Evolutionary conservation across 2,888 invertebrate genomes (phyloP).

Genomic region (Pseudococcus jackbeardsleyi): DNA sequence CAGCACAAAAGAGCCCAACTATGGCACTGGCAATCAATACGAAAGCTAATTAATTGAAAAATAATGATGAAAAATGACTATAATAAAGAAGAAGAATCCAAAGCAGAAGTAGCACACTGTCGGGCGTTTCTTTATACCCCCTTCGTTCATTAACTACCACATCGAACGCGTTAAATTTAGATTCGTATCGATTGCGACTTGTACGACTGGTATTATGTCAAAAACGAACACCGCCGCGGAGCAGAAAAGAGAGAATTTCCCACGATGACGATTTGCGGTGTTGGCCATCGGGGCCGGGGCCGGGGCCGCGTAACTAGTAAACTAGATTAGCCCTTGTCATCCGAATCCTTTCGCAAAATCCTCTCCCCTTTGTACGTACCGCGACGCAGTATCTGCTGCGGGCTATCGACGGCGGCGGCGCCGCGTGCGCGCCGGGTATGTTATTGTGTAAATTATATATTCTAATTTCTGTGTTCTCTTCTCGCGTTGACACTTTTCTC

Average conservation of each 20-base stretch:
- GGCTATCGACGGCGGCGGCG: not conserved
- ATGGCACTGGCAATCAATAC: not conserved
- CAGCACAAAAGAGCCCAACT: not conserved
- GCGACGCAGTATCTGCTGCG: not conserved
- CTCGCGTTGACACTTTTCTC: constrained; percentile 46
- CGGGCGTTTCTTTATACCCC: not conserved
- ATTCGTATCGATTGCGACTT: not conserved
- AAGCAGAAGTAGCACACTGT: not conserved
- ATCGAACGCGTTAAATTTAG: not conserved
- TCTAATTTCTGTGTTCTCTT: constrained; percentile 41
- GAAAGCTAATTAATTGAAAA: not conserved
- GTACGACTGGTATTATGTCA: not conserved
- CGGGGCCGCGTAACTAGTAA: not conserved
- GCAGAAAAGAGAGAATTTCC: not conserved
- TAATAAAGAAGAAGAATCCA: not conserved
- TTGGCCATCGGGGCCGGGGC: not conserved
- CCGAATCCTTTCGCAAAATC: not conserved
- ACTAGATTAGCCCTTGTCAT: constrained; percentile 26
- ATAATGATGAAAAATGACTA: not conserved
- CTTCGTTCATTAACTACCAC: not conserved
- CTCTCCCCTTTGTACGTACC: not conserved
- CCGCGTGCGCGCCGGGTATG: constrained; percentile 44
- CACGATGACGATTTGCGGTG: constrained; percentile 6
- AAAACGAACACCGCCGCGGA: not conserved
- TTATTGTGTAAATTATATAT: constrained; percentile 50